Conservation (phyloP, 2,113 vertebrate genomes). For the Hyla sarda region DNA sequence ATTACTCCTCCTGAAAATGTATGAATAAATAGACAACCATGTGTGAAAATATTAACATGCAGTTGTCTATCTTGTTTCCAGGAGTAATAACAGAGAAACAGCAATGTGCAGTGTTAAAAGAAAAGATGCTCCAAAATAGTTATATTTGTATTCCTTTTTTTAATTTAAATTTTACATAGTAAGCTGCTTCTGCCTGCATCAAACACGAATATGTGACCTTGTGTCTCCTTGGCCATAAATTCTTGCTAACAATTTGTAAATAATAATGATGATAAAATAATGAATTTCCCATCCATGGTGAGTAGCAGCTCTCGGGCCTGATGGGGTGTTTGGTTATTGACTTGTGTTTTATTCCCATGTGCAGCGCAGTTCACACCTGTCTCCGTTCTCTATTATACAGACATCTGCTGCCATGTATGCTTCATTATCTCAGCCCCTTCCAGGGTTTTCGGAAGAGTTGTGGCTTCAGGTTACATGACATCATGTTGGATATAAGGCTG, state of each 20-base stretch:
- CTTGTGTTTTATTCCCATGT: constrained; percentile 28
- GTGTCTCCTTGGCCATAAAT: not conserved
- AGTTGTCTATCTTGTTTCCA: too few relatives aligned
- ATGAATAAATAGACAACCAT: too few relatives aligned
- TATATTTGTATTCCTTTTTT: too few relatives aligned
- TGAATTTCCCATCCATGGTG: not conserved
- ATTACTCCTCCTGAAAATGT: too few relatives aligned
- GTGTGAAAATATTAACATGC: too few relatives aligned
- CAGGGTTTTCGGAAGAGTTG: not conserved
- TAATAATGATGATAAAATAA: too few relatives aligned
- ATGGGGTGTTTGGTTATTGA: not conserved
- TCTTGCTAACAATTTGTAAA: not conserved
- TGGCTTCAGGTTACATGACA: constrained; percentile 18
- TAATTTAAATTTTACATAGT: too few relatives aligned
- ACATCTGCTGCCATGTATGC: constrained; percentile 28
- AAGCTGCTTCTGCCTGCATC: too few relatives aligned
- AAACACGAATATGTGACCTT: too few relatives aligned
- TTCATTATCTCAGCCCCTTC: constrained; percentile 13
- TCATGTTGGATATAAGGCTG: not conserved
- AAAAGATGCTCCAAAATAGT: too few relatives aligned
- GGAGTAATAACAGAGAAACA: too few relatives aligned
- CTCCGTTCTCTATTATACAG: constrained; percentile 2
- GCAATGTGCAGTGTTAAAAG: too few relatives aligned
- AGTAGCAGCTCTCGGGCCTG: not conserved
- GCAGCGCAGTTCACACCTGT: constrained; percentile 15